A percentile compares a stretch with the other conserved stretches of the same genome.
Conservation (phyloP, 2,797 vertebrate genomes). For the Lacerta viridis region DNA sequence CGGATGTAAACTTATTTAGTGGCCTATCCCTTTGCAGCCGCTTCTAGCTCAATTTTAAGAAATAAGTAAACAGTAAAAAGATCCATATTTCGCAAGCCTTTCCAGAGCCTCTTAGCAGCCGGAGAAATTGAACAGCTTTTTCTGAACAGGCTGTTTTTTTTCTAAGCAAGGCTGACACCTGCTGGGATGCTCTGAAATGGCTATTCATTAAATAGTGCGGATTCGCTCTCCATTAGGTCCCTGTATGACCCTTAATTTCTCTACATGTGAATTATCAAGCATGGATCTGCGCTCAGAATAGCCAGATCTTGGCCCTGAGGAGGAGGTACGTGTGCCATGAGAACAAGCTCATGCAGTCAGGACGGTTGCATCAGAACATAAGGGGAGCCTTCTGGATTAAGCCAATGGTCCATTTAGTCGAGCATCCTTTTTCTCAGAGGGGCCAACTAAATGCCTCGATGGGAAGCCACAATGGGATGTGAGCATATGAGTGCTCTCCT, state of each 20-base stretch:
- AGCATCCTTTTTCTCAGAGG: too few relatives aligned
- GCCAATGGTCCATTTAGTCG: too few relatives aligned
- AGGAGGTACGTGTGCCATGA: too few relatives aligned
- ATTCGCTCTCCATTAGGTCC: neutral
- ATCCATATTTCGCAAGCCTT: slow-evolving; percentile 12
- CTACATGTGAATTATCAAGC: neutral
- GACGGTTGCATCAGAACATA: too few relatives aligned
- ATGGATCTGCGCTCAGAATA: neutral
- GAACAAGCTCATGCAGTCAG: too few relatives aligned
- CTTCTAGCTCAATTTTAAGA: slow-evolving; percentile 1
- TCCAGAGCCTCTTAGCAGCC: slow-evolving; percentile 55
- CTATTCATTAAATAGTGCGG: neutral
- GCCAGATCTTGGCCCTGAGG: neutral
- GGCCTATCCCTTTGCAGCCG: slow-evolving; percentile 26
- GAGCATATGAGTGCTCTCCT: too few relatives aligned
- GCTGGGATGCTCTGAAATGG: slow-evolving; percentile 51
- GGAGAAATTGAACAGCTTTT: neutral
- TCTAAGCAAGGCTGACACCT: slow-evolving; percentile 71
- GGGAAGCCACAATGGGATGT: too few relatives aligned
- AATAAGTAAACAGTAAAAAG: slow-evolving; percentile 26
- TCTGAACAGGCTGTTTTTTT: slow-evolving; percentile 4
- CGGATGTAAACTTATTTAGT: slow-evolving; percentile 11
- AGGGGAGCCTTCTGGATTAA: too few relatives aligned
- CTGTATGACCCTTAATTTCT: neutral
- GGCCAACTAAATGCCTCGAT: too few relatives aligned